Percentiles rank a stretch among this genome's conserved stretches.
phyloP scores from a whole-genome alignment of 2,797 vertebrate genomes.

The Acanthiza pusilla region DNA sequence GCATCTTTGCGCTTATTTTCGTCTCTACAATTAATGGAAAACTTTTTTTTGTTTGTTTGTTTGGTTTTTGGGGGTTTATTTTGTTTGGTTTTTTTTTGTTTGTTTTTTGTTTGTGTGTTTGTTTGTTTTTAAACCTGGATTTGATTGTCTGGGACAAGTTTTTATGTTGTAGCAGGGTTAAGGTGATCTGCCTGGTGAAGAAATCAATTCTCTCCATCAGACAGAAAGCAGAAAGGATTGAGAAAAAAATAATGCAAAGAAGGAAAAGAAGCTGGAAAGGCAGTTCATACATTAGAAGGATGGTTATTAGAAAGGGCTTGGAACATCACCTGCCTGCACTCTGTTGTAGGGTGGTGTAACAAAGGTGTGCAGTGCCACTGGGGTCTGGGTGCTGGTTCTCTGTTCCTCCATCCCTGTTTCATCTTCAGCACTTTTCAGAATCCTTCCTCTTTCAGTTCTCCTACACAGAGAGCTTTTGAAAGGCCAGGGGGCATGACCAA shows the following conservation, averaged over 20 bases:
- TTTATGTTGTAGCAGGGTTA: not conserved
- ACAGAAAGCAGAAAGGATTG: not conserved
- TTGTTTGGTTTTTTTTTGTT: too few relatives aligned
- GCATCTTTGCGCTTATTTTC: slow-evolving; percentile 3
- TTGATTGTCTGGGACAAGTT: not conserved
- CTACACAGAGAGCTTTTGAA: not conserved
- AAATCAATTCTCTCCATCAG: not conserved
- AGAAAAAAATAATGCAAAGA: not conserved
- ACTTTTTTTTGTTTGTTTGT: not conserved
- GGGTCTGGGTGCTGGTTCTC: not conserved
- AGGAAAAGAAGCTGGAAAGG: not conserved
- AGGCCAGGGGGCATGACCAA: not conserved
- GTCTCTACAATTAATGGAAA: not conserved
- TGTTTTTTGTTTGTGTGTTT: too few relatives aligned
- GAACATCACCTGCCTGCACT: accelerated
- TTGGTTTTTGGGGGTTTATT: too few relatives aligned
- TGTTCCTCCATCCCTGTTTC: not conserved
- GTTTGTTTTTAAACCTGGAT: not conserved
- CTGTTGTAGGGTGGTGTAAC: accelerated
- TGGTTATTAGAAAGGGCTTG: not conserved
- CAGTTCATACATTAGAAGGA: not conserved
- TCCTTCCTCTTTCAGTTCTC: slow-evolving; percentile 3
- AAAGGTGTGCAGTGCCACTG: accelerated
- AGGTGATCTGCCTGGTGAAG: not conserved
- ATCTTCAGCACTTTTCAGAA: not conserved